phyloP scores from a whole-genome alignment of 2,888 invertebrate genomes.

The Coremacera marginata region DNA sequence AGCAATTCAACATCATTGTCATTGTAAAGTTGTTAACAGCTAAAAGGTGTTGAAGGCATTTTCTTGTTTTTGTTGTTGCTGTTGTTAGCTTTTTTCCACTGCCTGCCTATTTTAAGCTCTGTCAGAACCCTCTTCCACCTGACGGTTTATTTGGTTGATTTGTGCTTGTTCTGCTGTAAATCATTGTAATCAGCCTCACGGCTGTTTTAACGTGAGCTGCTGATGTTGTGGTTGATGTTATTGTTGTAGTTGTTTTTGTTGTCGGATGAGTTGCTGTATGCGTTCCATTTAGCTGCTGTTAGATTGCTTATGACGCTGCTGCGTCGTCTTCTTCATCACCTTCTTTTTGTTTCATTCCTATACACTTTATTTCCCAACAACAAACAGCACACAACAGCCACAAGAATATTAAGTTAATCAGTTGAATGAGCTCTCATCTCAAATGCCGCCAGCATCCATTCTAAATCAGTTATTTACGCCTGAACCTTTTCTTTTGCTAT shows the following conservation, averaged over 20 bases:
- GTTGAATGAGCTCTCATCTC: neutral
- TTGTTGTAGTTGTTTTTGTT: neutral
- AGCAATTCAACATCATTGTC: neutral
- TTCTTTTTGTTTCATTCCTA: too few relatives aligned
- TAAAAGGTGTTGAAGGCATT: constrained; percentile 1
- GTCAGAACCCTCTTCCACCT: neutral
- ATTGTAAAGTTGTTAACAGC: constrained; percentile 20
- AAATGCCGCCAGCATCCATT: too few relatives aligned
- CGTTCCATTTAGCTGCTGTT: neutral
- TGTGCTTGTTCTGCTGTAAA: constrained; percentile 2
- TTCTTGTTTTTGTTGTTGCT: neutral
- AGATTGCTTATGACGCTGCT: too few relatives aligned
- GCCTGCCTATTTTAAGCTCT: neutral
- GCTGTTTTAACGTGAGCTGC: neutral
- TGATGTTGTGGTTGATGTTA: neutral
- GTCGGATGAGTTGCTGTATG: neutral
- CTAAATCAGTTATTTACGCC: too few relatives aligned
- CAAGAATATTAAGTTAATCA: neutral
- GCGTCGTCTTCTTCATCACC: too few relatives aligned
- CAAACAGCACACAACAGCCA: neutral
- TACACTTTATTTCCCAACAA: neutral
- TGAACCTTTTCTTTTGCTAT: too few relatives aligned
- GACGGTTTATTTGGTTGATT: constrained; percentile 10
- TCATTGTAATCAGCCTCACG: constrained; percentile 24
- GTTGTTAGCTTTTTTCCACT: neutral